Evolutionary conservation across 1,140 invertebrate species (phyloP), one percentile per base, ranked within the genome.

Genomic region (Diabrotica virgifera): DNA sequence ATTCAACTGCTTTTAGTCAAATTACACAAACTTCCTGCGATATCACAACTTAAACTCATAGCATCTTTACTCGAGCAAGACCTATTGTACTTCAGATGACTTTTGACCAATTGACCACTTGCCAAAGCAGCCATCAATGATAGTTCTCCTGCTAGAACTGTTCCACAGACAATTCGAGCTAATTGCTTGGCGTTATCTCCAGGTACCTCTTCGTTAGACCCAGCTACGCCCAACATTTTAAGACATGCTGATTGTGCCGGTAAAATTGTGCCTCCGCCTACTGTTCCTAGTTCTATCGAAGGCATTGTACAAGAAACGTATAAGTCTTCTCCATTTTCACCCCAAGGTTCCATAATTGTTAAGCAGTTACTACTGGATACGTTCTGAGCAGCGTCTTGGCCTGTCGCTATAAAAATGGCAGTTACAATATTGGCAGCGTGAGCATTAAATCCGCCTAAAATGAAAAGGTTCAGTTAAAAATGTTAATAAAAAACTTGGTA

Each of bases 341-440:
- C 92, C 75, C 86, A 89, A 0, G 88, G 84, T 78, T 98, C 95
- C 91, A 99, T 95, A 62, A 91, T 82, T 0, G 96, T 98, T 59
- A 97, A 91, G 77, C 97, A 99, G 78, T 97, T 97, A 73, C 94
- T 95, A 75, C 96, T 98, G 0, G 89, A 89, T 0, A 99, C 91
- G 78, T 94, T 95, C 80, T 99, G 97, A 0, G 97, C 97, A 36
- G 96, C 94, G 84, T 99, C 97, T 84, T 99, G 96, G 38, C 97
- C 97, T 10, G 95, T 97, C 2, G 97, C 97, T 64, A 99, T 93
- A 76, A 90, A 99, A 50, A 99, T 92, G 9, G 97, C 97, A 0
- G 97, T 96, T 0, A 99, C 96, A 81, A 99, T 92, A 80, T 99
- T 99, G 0, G 97, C 95, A 0, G 97, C 96, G 74, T 99, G 96